These are phyloP conservation scores for Volucella bombylans DNA, from an alignment of 2,888 invertebrate species.

Conservation along the genomic window DNA sequence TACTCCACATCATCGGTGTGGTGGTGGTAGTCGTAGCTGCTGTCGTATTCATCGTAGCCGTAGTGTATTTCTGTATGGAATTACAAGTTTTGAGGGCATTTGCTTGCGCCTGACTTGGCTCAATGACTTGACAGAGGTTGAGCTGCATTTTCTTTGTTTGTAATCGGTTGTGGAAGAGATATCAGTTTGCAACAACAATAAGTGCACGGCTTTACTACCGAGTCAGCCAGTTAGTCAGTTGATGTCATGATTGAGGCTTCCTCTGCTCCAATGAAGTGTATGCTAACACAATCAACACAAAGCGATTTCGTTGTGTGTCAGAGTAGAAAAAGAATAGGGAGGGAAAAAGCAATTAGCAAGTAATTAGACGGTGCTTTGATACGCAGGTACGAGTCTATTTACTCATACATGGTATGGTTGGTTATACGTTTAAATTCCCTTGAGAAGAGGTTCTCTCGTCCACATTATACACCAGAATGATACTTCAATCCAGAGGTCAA, in stretches of 20 bases:
- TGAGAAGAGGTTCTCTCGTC: too few species aligned
- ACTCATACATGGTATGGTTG: background rate
- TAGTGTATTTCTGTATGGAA: slow-evolving; percentile 55
- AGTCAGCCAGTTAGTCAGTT: slow-evolving; percentile 55
- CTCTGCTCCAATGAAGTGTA: slow-evolving; percentile 42
- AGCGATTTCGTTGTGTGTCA: slow-evolving; percentile 19
- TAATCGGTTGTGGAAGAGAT: slow-evolving; percentile 55
- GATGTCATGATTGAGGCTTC: slow-evolving; percentile 65
- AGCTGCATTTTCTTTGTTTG: slow-evolving; percentile 66
- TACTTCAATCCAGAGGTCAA: background rate
- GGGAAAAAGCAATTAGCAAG: slow-evolving; percentile 45
- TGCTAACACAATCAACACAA: slow-evolving; percentile 37
- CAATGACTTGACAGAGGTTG: slow-evolving; percentile 57
- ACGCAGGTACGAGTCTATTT: slow-evolving; percentile 38
- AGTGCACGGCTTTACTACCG: background rate
- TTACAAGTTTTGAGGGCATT: slow-evolving; percentile 67
- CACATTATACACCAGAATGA: too few species aligned
- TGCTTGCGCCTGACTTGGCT: slow-evolving; percentile 29
- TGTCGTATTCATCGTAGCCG: slow-evolving; percentile 16
- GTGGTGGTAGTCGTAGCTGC: background rate
- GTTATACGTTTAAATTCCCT: too few species aligned
- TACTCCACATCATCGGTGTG: slow-evolving; percentile 13
- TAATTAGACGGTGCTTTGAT: slow-evolving; percentile 44
- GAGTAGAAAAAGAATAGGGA: background rate
- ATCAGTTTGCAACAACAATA: slow-evolving; percentile 64